These are phyloP conservation scores for Daboia siamensis DNA, from an alignment of 2,113 vertebrate genomes.

Conservation along the genomic window DNA sequence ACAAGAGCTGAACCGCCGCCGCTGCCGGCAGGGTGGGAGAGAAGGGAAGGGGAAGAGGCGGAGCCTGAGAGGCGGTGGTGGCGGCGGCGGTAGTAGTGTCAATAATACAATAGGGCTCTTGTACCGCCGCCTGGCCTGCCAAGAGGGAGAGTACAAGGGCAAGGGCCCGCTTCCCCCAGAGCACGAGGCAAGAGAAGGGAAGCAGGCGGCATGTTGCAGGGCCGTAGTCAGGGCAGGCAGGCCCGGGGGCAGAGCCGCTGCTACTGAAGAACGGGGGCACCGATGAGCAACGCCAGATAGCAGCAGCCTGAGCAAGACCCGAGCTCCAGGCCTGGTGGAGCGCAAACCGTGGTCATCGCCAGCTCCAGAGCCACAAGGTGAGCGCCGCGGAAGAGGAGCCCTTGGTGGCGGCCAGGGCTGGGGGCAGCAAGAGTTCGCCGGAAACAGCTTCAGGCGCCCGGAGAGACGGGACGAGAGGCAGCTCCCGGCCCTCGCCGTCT, in stretches of 20 bases:
- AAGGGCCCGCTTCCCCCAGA: constrained; percentile 25
- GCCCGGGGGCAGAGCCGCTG: constrained; percentile 5
- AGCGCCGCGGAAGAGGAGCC: constrained; percentile 13
- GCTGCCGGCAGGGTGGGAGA: constrained; percentile 50
- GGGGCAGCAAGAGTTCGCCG: not conserved
- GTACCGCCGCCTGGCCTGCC: constrained; percentile 62
- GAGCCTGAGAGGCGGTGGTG: constrained; percentile 75
- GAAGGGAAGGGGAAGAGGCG: constrained; percentile 72
- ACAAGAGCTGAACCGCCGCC: constrained; percentile 27
- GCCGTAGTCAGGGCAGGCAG: not conserved
- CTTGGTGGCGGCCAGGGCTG: constrained; percentile 23
- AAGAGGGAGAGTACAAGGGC: constrained; percentile 27
- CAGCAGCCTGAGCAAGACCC: not conserved
- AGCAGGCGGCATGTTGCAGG: not conserved
- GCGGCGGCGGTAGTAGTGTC: constrained; percentile 80
- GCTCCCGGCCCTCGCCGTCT: not conserved
- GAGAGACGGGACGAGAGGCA: not conserved
- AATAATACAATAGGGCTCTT: constrained; percentile 91
- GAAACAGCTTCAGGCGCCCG: not conserved
- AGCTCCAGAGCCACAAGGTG: constrained; percentile 44
- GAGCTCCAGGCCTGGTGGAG: not conserved
- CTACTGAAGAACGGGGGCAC: not conserved
- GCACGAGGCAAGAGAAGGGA: constrained; percentile 30
- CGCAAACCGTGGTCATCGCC: not conserved
- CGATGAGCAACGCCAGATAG: not conserved